Percentiles rank a stretch among this genome's conserved stretches.
Evolutionary conservation across 1,140 invertebrate species (phyloP).

Genomic region (Schlechtendalia chinensis): DNA sequence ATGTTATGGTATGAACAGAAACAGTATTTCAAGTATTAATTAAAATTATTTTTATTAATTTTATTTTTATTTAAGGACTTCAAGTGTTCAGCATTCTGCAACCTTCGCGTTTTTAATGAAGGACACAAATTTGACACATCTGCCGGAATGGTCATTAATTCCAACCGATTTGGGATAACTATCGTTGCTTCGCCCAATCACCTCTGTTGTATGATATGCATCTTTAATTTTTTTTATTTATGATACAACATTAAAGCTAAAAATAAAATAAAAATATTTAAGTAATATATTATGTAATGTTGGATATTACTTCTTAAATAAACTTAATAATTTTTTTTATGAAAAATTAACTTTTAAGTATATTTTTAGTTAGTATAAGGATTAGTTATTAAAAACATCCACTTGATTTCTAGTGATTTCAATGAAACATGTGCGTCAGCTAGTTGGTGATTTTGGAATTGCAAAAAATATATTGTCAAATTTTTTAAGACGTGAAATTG

Average conservation of each 20-base stretch:
- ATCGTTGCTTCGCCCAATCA: slow-evolving; percentile 20
- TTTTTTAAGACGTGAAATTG: slow-evolving; percentile 47
- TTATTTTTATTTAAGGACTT: slow-evolving; percentile 19
- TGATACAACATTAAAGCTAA: background rate
- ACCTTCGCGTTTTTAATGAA: slow-evolving; percentile 34
- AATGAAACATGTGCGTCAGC: slow-evolving; percentile 27
- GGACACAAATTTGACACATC: slow-evolving; percentile 24
- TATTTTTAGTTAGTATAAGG: too few relatives aligned
- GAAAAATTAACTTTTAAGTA: too few relatives aligned
- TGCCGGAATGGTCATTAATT: background rate
- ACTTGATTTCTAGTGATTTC: slow-evolving; percentile 21
- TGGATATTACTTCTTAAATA: too few relatives aligned
- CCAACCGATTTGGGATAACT: slow-evolving; percentile 30
- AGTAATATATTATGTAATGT: too few relatives aligned
- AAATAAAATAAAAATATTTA: too few relatives aligned
- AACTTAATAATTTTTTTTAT: too few relatives aligned
- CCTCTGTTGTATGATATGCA: slow-evolving; percentile 19
- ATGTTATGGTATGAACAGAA: background rate
- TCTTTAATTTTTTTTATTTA: background rate
- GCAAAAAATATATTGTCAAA: slow-evolving; percentile 30
- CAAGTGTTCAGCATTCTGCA: slow-evolving; percentile 39
- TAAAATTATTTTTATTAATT: background rate
- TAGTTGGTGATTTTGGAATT: slow-evolving; percentile 44
- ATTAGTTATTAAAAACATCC: too few relatives aligned
- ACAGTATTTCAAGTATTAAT: background rate